phyloP scores from a whole-genome alignment of 2,888 invertebrate genomes.

The Axea sp. region DNA sequence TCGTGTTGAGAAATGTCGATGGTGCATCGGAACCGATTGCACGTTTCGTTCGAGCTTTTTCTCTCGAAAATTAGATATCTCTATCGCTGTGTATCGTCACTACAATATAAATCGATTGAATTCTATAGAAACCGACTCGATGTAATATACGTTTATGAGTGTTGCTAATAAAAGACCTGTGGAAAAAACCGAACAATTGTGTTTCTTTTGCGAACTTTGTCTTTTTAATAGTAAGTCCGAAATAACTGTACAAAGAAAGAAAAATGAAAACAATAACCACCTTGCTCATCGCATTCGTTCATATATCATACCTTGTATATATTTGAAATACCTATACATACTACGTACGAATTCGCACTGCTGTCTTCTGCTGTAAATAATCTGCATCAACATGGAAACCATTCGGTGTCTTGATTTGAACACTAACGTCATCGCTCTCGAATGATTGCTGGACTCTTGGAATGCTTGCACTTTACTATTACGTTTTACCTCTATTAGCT shows the following conservation, averaged over 20 bases:
- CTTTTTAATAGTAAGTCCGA: constrained; percentile 9
- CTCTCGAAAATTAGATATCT: constrained; percentile 1
- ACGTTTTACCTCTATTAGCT: constrained; percentile 64
- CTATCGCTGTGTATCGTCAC: constrained; percentile 6
- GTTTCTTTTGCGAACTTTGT: constrained; percentile 50
- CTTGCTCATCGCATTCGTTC: constrained; percentile 76
- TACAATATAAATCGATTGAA: constrained; percentile 29
- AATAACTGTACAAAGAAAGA: constrained; percentile 19
- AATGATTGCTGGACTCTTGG: constrained; percentile 78
- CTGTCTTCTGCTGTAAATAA: constrained; percentile 79
- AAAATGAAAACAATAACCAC: constrained; percentile 57
- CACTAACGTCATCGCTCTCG: constrained; percentile 79
- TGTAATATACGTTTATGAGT: constrained; percentile 40
- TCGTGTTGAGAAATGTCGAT: not conserved
- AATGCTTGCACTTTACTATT: constrained; percentile 77
- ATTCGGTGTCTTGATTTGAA: constrained; percentile 76
- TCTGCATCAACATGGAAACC: constrained; percentile 77
- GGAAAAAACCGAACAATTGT: constrained; percentile 38
- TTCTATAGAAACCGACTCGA: constrained; percentile 14
- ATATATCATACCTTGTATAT: constrained; percentile 75
- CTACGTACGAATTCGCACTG: constrained; percentile 69
- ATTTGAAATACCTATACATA: constrained; percentile 66
- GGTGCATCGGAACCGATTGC: not conserved
- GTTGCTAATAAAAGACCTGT: constrained; percentile 46
- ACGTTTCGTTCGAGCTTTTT: constrained; percentile 9